Percentiles rank a stretch among this genome's conserved stretches.
These are phyloP conservation scores for Misgurnus mizolepis DNA, from an alignment of 2,113 vertebrate genomes.

Conservation along the genomic window DNA sequence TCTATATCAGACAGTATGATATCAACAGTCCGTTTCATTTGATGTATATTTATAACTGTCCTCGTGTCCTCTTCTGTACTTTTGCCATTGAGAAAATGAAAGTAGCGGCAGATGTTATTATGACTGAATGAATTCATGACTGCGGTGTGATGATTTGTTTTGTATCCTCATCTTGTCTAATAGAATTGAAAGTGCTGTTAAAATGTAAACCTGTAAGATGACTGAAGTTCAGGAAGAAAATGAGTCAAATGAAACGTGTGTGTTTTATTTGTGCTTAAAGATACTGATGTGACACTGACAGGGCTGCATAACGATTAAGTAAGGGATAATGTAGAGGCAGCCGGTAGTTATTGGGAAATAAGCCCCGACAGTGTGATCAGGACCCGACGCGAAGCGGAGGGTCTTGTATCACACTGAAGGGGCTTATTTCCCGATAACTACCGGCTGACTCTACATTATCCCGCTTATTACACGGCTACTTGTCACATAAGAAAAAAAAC, in stretches of 20 bases:
- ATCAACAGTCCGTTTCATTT: neutral
- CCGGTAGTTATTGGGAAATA: too few relatives aligned
- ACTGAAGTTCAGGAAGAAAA: neutral
- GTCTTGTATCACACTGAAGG: too few relatives aligned
- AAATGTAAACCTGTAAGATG: neutral
- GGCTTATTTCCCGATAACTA: too few relatives aligned
- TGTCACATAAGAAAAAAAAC: too few relatives aligned
- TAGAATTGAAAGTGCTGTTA: neutral
- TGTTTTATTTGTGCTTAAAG: neutral
- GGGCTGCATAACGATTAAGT: too few relatives aligned
- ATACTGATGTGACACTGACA: too few relatives aligned
- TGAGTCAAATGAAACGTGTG: neutral
- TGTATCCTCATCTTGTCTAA: neutral
- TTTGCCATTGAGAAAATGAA: neutral
- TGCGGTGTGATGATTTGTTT: neutral
- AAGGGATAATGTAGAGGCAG: too few relatives aligned
- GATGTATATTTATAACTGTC: neutral
- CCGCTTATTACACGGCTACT: too few relatives aligned
- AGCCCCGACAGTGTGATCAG: too few relatives aligned
- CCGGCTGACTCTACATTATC: too few relatives aligned
- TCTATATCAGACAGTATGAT: neutral
- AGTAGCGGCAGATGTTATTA: neutral
- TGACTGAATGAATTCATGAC: neutral
- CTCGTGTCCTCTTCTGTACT: neutral
- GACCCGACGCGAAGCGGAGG: too few relatives aligned